Conservation (phyloP, 2,888 invertebrate species). For the Ochropleura plecta region DNA sequence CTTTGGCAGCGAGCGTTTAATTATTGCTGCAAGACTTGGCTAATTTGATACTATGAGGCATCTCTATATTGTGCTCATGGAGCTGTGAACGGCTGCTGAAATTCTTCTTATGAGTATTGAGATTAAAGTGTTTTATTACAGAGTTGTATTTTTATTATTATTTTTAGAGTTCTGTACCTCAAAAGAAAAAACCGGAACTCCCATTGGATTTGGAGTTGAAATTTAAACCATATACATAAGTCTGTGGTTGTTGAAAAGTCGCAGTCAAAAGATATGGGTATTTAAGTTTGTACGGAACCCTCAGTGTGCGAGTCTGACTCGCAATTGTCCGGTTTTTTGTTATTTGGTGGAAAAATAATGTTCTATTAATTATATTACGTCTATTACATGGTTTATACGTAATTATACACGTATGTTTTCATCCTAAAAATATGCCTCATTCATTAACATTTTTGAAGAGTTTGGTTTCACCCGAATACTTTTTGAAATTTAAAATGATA, state of each 20-base stretch:
- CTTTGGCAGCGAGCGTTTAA: conserved; percentile 78
- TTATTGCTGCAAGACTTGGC: conserved; percentile 83
- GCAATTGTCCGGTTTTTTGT: background rate
- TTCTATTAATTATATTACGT: background rate
- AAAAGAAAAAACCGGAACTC: no score
- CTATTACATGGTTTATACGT: no score
- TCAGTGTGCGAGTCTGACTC: no score
- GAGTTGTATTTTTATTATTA: conserved; percentile 5
- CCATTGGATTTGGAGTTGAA: no score
- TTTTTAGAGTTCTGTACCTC: background rate
- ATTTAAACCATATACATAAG: no score
- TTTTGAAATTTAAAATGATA: background rate
- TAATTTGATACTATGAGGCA: conserved; percentile 83
- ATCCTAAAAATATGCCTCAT: background rate
- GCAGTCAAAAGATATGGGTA: no score
- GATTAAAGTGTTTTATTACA: conserved; percentile 37
- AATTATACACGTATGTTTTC: background rate
- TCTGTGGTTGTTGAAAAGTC: no score
- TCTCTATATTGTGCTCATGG: conserved; percentile 78
- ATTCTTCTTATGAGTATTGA: conserved; percentile 59
- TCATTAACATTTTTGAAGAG: background rate
- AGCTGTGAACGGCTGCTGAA: conserved; percentile 69
- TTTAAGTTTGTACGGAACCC: no score
- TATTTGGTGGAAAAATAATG: background rate
- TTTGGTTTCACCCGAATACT: background rate